Evolutionary conservation across 2,113 vertebrate species (phyloP), one percentile per base, ranked within the genome.

Genomic region (Clarias magur): DNA sequence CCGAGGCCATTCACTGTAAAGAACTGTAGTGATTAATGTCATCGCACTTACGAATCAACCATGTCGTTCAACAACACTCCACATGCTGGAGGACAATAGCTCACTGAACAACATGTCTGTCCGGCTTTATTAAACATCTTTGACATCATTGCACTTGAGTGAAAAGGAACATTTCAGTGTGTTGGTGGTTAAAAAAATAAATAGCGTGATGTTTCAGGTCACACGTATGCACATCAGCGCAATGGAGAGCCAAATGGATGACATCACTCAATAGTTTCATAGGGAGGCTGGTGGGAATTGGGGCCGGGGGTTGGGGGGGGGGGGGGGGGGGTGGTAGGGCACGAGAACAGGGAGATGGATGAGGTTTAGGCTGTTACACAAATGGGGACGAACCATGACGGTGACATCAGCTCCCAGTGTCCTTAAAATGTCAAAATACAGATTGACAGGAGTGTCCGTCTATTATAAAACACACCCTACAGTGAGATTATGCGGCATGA

Each of bases 21-120:
- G 27, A 38, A 90, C 91, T 92, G 85, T 88, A 91, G 89, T 93
- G 92, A 94, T 90, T 89, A 92, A 93, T 92, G 92, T 13, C 80
- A 84, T 76, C 86, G 91, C 81, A 91, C 53, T 89, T 91, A 89
- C 88, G 90, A 93, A 92, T 72, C 62, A 72, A 34, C 54, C 91
- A 93, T 91, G 94, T 90, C 88, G 63, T 87, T 65, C 91, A 91
- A 94, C 88, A 92, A 86, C 75, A 13, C 59, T 79, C 86, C 48
- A 86, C n/a, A 72, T 84, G 68, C 81, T 60, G 75, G 67, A 27
- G 63, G 81, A 86, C 68, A 88, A 82, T 87, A 60, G 34, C 38
- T 60, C 34, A 38, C 12, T 88, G 30, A 70, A 91, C 68, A 11
- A 85, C 54, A 82, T 87, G 70, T 89, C 85, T 92, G 89, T 62